Evolutionary conservation across 2,888 invertebrate genomes (phyloP).

Genomic region (Microchrysa polita): DNA sequence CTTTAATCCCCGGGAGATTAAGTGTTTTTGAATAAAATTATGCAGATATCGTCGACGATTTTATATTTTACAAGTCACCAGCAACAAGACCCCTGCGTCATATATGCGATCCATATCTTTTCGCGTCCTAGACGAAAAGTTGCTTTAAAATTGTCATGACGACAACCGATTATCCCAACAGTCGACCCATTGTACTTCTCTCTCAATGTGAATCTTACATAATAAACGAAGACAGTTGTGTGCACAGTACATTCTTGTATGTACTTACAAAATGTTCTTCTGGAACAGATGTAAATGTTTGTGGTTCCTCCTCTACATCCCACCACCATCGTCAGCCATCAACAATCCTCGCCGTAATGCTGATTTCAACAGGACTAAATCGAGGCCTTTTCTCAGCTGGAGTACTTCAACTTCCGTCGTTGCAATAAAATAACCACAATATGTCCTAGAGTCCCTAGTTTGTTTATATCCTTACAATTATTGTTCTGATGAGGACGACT

Average conservation of each 20-base stretch:
- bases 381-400: slow-evolving; percentile 8
- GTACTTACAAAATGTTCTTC: background rate
- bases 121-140: background rate
- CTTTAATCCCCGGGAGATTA: background rate
- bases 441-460: slow-evolving; percentile 2
- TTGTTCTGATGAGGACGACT: slow-evolving; percentile 8
- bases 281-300: slow-evolving; percentile 1
- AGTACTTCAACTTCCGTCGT: background rate
- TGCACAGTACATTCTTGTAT: too few species aligned
- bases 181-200: background rate
- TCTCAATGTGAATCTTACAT: too few species aligned
- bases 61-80: background rate
- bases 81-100: background rate
- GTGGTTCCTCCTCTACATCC: background rate
- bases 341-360: too few species aligned
- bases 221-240: background rate
- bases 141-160: background rate
- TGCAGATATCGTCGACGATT: background rate
- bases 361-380: background rate
- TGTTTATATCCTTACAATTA: slow-evolving; percentile 5
- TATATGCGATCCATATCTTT: background rate
- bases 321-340: too few species aligned
- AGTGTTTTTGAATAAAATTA: slow-evolving; percentile 5
- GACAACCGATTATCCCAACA: slow-evolving; percentile 9
- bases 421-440: slow-evolving; percentile 11